Base-by-base conservation (phyloP, 1,140 invertebrate genomes). In the Colletes latitarsis region DNA sequence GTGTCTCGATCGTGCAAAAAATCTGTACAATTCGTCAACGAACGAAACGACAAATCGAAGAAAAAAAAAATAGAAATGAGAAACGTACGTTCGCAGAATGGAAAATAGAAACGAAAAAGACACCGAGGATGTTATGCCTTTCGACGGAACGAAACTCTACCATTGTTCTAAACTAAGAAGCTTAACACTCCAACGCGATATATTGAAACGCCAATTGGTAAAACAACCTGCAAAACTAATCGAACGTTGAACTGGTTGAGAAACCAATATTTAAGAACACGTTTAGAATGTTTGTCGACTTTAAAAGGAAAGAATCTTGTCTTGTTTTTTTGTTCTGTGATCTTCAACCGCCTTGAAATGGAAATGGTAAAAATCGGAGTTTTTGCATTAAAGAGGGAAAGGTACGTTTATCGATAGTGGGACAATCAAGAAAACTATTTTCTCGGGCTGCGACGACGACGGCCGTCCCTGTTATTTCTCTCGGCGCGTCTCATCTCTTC, bases 401-500 rank as follows among this genome's bases (percentile, higher is more conserved):
- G 81, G 79, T 82, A 86, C 81, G 58, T 80, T 84, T 77, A 68
- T 85, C 53, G 69, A 76, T 17, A 62, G n/a, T 82, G 71, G 30
- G 46, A n/a, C 46, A 43, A n/a, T 67, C 60, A 58, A 30, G n/a
- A 77, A 21, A 70, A 70, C 87, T 93, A 93, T 93, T 93, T 93
- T 92, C 93, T 88, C 2, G 93, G 93, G 84, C 91, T 93, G 43
- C 93, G 92, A 81, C 92, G 92, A 78, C 93, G 92, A 49, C 92
- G 91, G 30, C 85, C 76, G 60, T 93, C 91, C 60, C 92, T 89
- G 83, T 85, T 84, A 49, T 91, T 92, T 88, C 92, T 89, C 76
- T 93, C 92, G 41, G 90, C 92, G 84, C 94, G 94, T 82, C 95
- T 95, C 90, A 96, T 94, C 92, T 97, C 96, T 91, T 96, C 96